Conservation (phyloP, 2,113 vertebrate genomes). For the Sorex fumeus region DNA sequence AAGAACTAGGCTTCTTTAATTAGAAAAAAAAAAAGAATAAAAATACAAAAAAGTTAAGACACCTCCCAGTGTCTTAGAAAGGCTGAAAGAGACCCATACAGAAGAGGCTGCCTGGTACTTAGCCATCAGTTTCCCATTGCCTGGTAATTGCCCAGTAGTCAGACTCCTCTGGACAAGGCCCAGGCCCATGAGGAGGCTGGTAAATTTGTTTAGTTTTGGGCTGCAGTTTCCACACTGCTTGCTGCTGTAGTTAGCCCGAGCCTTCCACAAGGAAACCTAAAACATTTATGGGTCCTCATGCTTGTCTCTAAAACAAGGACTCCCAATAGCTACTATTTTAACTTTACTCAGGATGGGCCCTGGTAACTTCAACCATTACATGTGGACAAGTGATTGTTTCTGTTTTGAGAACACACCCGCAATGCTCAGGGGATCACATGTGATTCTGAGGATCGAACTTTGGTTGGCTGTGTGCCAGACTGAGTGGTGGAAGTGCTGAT, state of each 20-base stretch:
- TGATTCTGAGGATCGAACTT: too few relatives aligned
- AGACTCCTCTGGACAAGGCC: neutral
- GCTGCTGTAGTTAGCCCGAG: neutral
- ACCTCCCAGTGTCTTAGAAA: neutral
- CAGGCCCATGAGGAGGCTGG: fast-evolving
- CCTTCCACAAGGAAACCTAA: neutral
- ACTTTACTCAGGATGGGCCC: neutral
- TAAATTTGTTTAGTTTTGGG: neutral
- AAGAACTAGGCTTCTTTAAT: neutral
- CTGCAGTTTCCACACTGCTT: conserved; percentile 23
- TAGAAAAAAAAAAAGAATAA: neutral
- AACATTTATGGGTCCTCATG: neutral
- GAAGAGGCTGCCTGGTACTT: neutral
- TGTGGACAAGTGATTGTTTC: neutral
- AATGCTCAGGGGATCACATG: too few relatives aligned
- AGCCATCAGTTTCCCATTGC: neutral
- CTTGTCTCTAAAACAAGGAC: neutral
- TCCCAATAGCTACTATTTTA: neutral
- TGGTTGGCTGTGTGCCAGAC: too few relatives aligned
- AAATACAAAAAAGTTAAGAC: neutral
- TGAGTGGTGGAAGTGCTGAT: neutral
- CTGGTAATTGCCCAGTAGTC: neutral
- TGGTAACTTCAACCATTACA: neutral
- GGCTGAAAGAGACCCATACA: neutral
- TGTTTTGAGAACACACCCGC: too few relatives aligned